Percentiles rank a stretch among this genome's conserved stretches.
phyloP scores from a whole-genome alignment of 2,113 vertebrate species.

The Nerophis lumbriciformis region DNA sequence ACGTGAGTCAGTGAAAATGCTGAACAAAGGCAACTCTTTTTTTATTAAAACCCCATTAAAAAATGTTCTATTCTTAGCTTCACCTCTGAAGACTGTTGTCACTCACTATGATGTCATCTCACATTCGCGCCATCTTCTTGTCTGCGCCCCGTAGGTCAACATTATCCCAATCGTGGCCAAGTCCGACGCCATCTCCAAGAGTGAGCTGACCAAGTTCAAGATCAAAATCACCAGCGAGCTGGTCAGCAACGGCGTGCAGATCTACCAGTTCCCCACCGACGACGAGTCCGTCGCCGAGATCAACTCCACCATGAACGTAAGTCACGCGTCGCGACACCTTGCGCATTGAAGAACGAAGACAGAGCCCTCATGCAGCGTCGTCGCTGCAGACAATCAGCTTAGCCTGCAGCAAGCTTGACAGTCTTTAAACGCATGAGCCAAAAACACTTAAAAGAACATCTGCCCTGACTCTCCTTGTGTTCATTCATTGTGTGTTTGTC shows the following conservation, averaged over 20 bases:
- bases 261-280: constrained; percentile 97
- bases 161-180: constrained; percentile 98
- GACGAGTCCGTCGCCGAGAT: constrained; percentile 96
- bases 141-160: constrained; percentile 79
- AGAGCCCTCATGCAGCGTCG: constrained; percentile 30
- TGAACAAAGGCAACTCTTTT: no score
- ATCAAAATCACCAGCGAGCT: constrained; percentile 98
- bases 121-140: not conserved
- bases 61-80: not conserved
- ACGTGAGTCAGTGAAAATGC: no score
- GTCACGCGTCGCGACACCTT: constrained; percentile 26
- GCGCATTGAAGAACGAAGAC: constrained; percentile 14
- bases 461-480: not conserved
- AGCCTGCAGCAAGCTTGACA: constrained; percentile 45
- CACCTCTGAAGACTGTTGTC: not conserved
- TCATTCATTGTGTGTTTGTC: not conserved
- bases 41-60: not conserved
- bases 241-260: constrained; percentile 96
- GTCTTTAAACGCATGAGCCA: constrained; percentile 24
- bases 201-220: constrained; percentile 96
- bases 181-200: constrained; percentile 96
- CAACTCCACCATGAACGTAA: constrained; percentile 98
- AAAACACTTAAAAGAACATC: constrained; percentile 14
- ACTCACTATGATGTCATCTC: not conserved
- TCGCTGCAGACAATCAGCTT: constrained; percentile 25